A percentile compares a stretch with the other conserved stretches of the same genome.
These are phyloP conservation scores for Idaea aversata DNA, from an alignment of 2,888 invertebrate species.

Conservation along the genomic window DNA sequence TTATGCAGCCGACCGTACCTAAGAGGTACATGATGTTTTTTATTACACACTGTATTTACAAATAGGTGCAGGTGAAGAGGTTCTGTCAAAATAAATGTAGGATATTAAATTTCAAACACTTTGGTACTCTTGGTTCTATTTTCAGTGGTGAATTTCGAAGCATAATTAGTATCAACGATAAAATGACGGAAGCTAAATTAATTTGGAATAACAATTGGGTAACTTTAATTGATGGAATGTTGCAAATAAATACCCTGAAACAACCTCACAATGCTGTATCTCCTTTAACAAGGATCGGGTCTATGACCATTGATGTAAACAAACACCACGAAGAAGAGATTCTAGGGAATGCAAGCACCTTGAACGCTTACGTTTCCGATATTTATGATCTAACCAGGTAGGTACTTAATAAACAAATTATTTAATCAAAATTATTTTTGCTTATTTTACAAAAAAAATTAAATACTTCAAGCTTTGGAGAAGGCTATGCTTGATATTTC, in stretches of 20 bases:
- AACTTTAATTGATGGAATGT: slow-evolving; percentile 88
- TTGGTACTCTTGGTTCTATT: too few relatives aligned
- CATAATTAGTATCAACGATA: slow-evolving; percentile 30
- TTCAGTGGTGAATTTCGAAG: slow-evolving; percentile 47
- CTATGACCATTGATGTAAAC: slow-evolving; percentile 31
- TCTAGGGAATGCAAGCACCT: slow-evolving; percentile 11
- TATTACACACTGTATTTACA: too few relatives aligned
- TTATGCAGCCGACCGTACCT: too few relatives aligned
- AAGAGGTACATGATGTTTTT: too few relatives aligned
- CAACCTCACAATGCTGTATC: slow-evolving; percentile 80
- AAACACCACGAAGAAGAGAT: slow-evolving; percentile 20
- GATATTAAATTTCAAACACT: too few relatives aligned
- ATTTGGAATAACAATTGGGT: slow-evolving; percentile 89
- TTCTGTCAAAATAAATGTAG: too few relatives aligned
- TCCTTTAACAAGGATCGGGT: slow-evolving; percentile 74
- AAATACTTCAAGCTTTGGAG: too few relatives aligned
- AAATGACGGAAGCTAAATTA: slow-evolving; percentile 46
- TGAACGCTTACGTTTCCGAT: slow-evolving; percentile 26
- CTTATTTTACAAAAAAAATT: neutral
- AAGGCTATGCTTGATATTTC: too few relatives aligned
- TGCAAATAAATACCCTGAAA: slow-evolving; percentile 85
- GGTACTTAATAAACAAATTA: neutral
- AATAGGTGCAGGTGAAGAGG: too few relatives aligned
- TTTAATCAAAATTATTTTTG: neutral
- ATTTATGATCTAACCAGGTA: slow-evolving; percentile 31